Percentiles rank a stretch among this genome's conserved stretches.
Conservation (phyloP, 2,113 vertebrate genomes). For the Rhizomys pruinosus region DNA sequence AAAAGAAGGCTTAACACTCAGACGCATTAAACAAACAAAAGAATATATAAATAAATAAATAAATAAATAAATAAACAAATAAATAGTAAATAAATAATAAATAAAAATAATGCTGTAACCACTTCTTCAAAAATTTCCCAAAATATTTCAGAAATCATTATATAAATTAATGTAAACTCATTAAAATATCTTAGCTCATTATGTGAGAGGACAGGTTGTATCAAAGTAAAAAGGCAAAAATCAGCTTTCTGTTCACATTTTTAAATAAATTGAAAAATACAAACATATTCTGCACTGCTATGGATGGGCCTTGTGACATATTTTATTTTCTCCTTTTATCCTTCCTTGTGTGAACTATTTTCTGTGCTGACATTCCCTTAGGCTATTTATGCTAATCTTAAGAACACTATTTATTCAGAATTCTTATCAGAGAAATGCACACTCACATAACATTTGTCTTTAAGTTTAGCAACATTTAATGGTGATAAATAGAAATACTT, state of each 20-base stretch:
- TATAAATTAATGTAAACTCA: constrained; percentile 28
- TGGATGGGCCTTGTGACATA: not conserved
- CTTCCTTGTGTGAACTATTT: constrained; percentile 47
- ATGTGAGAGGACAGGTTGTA: not conserved
- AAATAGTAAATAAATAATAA: too few species aligned
- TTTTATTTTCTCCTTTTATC: constrained; percentile 52
- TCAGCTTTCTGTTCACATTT: not conserved
- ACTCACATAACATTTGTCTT: constrained; percentile 80
- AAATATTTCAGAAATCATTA: not conserved
- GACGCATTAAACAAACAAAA: not conserved
- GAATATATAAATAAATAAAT: too few species aligned
- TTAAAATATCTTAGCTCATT: not conserved
- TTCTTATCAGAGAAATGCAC: constrained; percentile 84
- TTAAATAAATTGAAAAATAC: not conserved
- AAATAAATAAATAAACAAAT: too few species aligned
- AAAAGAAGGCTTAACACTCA: too few species aligned
- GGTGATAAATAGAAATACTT: constrained; percentile 85
- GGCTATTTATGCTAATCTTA: constrained; percentile 78
- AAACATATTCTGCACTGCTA: not conserved
- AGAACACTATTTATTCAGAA: constrained; percentile 82
- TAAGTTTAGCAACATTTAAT: constrained; percentile 81
- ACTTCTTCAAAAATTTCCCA: not conserved
- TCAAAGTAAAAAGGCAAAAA: not conserved
- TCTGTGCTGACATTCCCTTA: constrained; percentile 61
- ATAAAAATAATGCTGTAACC: not conserved